A percentile compares a stretch with the other conserved stretches of the same genome.
phyloP scores from a whole-genome alignment of 2,113 vertebrate species.

The Bambusicola thoracicus region DNA sequence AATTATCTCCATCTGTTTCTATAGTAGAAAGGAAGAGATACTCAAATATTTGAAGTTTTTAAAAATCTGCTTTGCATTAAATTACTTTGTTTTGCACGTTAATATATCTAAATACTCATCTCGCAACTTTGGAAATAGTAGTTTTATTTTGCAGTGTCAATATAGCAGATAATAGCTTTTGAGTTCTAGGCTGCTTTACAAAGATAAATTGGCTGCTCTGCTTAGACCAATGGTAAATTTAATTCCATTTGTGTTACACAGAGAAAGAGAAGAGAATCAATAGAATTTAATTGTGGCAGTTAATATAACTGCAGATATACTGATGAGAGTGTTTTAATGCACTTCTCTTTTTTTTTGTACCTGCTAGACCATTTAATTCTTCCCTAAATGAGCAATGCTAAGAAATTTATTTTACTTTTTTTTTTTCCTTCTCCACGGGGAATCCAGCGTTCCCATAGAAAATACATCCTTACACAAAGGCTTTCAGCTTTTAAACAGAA shows the following conservation, averaged over 20 bases:
- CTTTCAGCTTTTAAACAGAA: not conserved
- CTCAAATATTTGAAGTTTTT: constrained; percentile 18
- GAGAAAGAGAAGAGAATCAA: constrained; percentile 6
- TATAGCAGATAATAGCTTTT: not conserved
- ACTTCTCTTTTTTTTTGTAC: not conserved
- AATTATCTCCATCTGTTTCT: constrained; percentile 36
- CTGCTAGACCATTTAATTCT: constrained; percentile 8
- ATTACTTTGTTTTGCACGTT: not conserved
- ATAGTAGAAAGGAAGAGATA: constrained; percentile 24
- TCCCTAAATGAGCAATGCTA: not conserved
- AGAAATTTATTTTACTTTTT: not conserved
- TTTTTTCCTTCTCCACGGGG: not conserved
- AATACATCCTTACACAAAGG: not conserved
- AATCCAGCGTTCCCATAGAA: not conserved
- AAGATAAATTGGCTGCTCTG: not conserved
- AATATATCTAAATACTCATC: not conserved
- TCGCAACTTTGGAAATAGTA: constrained; percentile 3
- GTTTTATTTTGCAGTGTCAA: constrained; percentile 3
- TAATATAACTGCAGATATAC: not conserved
- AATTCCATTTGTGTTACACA: constrained; percentile 21
- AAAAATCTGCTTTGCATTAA: not conserved
- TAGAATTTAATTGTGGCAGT: constrained; percentile 24
- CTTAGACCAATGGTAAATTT: constrained; percentile 21
- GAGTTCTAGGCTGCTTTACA: constrained; percentile 12
- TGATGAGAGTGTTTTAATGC: constrained; percentile 14